Base-by-base conservation (phyloP, 2,888 invertebrate genomes). In the Horisme vitalbata region DNA sequence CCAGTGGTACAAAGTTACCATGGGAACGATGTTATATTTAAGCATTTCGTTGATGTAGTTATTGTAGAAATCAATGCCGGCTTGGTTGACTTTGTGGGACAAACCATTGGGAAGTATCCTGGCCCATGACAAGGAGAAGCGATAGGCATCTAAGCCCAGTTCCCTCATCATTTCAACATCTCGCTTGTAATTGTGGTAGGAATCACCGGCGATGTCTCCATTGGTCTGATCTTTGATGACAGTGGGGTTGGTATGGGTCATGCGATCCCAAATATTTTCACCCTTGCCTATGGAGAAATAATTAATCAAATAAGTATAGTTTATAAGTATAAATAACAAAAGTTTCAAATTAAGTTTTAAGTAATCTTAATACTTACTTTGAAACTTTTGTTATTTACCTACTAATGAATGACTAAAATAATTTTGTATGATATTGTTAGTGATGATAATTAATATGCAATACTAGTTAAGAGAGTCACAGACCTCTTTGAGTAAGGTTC, bases 31-130 rank as follows among this genome's bases (percentile, higher is more conserved):
- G 28, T 89, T 90, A 55, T 91, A 91, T 21, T 82, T 86, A 0
- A 92, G 51, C 52, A 95, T 83, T 64, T 91, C 92, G 60, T 93
- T 72, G 39, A 94, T 92, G 4, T 94, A 75, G 51, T 90, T 83
- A 54, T 92, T 92, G 73, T 95, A 95, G 71, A 93, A 93, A 15
- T 87, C 77, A 7, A 94, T 77, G 3, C 93, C 94, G 1, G 84
- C 84, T 59, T 87, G 69, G 65, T 92, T 94, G 9, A 92, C 65
- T 4, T 76, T 61, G 41, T 90, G 80, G 1, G 81, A 45, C 12
- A 83, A 72, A n/a, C 92, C 93, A 27, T 82, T 86, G 0, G 93
- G 92, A 10, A 93, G 69, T 18, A 94, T 82, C 31, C 94, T 76
- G 0, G 92, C 54, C 94, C 94, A 94, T 8, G 92, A 88, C 9